Conservation (phyloP, 2,797 vertebrate species). For the Anomalospiza imberbis region DNA sequence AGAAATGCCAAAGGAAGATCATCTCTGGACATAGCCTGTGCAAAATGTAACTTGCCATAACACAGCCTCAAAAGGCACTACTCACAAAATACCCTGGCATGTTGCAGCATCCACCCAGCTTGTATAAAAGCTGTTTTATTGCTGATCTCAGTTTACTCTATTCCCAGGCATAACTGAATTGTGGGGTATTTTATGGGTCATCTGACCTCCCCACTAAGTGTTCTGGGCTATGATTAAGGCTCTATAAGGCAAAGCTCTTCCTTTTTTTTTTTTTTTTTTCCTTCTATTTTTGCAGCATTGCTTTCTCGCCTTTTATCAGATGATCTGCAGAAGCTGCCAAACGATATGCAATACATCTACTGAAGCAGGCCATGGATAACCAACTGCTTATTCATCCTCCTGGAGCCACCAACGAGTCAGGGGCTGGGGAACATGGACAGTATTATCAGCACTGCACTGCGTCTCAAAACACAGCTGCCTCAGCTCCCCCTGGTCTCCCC, state of each 20-base stretch:
- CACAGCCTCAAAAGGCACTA: conserved; percentile 1
- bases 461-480: neutral
- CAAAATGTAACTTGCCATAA: conserved; percentile 47
- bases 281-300: neutral
- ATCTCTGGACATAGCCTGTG: neutral
- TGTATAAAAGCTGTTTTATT: conserved; percentile 30
- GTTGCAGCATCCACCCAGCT: conserved; percentile 36
- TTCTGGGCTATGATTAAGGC: neutral
- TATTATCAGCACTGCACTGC: neutral
- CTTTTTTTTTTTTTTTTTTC: neutral
- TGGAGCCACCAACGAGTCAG: neutral
- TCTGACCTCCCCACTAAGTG: neutral
- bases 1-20: neutral
- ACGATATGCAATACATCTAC: neutral
- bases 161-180: conserved; percentile 5
- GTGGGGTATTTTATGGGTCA: neutral
- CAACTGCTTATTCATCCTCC: neutral
- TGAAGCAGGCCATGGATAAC: neutral
- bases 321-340: neutral
- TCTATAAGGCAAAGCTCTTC: neutral
- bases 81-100: conserved; percentile 12
- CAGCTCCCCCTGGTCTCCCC: neutral
- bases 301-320: neutral
- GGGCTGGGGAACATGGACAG: neutral
- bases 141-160: conserved; percentile 29